Conservation (phyloP, 1,140 invertebrate genomes). For the Platyscapa corneri region DNA sequence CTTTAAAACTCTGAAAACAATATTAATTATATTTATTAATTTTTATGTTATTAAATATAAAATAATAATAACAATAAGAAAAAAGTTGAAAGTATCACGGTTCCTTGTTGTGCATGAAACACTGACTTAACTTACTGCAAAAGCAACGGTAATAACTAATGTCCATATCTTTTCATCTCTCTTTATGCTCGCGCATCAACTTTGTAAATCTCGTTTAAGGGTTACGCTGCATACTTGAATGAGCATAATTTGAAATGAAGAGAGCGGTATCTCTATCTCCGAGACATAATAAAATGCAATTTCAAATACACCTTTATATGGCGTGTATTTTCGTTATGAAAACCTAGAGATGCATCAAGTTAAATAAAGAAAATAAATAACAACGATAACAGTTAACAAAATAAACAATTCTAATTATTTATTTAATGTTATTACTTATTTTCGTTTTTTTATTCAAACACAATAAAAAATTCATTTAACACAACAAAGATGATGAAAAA, state of each 20-base stretch:
- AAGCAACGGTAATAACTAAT: constrained; percentile 36
- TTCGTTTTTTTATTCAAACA: neutral
- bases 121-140: neutral
- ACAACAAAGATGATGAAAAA: too few species aligned
- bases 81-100: neutral
- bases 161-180: constrained; percentile 36
- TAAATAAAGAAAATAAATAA: neutral
- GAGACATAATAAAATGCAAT: constrained; percentile 30
- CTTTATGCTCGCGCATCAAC: neutral
- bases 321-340: neutral
- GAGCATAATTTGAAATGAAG: constrained; percentile 10
- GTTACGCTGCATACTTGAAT: constrained; percentile 31
- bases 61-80: neutral
- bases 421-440: neutral
- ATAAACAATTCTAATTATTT: neutral
- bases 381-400: neutral
- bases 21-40: neutral
- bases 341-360: neutral
- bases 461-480: too few species aligned
- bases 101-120: constrained; percentile 16
- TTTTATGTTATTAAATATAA: neutral
- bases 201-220: constrained; percentile 44
- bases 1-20: neutral
- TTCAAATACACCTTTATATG: constrained; percentile 3
- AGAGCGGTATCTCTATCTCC: neutral